Evolutionary conservation across 2,888 invertebrate species (phyloP).

Genomic region (Amblyjoppa proteus): DNA sequence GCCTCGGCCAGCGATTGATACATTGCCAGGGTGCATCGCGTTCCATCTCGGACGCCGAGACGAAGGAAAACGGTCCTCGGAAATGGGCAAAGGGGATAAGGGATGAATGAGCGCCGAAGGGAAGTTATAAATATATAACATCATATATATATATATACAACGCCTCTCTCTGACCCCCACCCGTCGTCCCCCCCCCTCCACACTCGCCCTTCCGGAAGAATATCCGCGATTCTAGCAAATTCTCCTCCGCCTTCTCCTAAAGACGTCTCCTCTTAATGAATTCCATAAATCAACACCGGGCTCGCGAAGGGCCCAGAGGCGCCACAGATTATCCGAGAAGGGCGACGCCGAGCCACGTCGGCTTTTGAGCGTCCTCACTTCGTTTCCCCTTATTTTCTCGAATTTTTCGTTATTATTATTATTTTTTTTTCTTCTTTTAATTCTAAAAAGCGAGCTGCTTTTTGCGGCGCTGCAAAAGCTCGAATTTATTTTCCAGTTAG

Average conservation of each 20-base stretch:
- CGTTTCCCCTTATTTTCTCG: background rate
- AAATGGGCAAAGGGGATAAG: background rate
- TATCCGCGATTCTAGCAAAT: conserved; percentile 1
- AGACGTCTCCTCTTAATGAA: conserved; percentile 64
- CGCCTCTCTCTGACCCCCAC: too few relatives aligned
- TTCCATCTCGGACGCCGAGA: too few relatives aligned
- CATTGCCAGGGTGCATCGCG: too few relatives aligned
- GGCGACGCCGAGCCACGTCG: conserved; percentile 25
- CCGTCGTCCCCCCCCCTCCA: too few relatives aligned
- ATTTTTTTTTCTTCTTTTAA: conserved; percentile 22
- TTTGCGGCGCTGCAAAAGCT: conserved; percentile 36
- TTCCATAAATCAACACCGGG: conserved; percentile 65
- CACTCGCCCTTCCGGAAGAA: background rate
- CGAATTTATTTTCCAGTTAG: conserved; percentile 61
- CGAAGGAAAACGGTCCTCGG: too few relatives aligned
- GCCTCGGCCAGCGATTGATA: background rate
- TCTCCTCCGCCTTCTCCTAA: conserved; percentile 33
- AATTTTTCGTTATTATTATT: background rate
- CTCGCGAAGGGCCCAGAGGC: conserved; percentile 25
- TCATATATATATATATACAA: too few relatives aligned
- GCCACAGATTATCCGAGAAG: conserved; percentile 49
- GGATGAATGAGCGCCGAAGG: background rate
- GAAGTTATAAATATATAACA: too few relatives aligned
- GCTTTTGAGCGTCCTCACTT: conserved; percentile 13
- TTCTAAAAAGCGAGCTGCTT: conserved; percentile 2